A percentile compares a stretch with the other conserved stretches of the same genome.
Evolutionary conservation across 2,113 vertebrate species (phyloP).

Genomic region (Myodes glareolus): DNA sequence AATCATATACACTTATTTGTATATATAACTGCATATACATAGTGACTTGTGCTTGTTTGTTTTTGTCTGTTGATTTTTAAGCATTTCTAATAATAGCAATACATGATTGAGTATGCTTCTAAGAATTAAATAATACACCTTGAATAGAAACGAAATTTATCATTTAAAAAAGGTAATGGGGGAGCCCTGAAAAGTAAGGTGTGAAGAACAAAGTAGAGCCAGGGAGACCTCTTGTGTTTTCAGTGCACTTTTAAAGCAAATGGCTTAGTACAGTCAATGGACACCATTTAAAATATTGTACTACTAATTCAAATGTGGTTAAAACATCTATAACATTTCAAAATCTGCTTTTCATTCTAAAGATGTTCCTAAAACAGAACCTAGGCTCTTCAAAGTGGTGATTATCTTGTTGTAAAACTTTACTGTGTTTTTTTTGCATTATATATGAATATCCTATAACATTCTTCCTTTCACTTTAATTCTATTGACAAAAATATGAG

Average conservation of each 20-base stretch:
- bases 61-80: neutral
- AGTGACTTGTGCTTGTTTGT: neutral
- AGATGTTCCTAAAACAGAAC: slow-evolving; percentile 56
- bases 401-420: slow-evolving; percentile 57
- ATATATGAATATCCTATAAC: slow-evolving; percentile 26
- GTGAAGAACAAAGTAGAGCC: slow-evolving; percentile 36
- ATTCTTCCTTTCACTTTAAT: slow-evolving; percentile 54
- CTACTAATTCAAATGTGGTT: slow-evolving; percentile 51
- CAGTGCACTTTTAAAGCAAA: neutral
- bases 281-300: slow-evolving; percentile 38
- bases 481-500: slow-evolving; percentile 45
- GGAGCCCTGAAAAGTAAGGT: slow-evolving; percentile 53
- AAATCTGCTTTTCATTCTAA: slow-evolving; percentile 57
- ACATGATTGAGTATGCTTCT: slow-evolving; percentile 53
- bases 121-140: slow-evolving; percentile 63
- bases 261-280: slow-evolving; percentile 56
- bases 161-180: slow-evolving; percentile 9
- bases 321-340: slow-evolving; percentile 48
- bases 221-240: slow-evolving; percentile 37
- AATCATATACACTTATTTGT: neutral
- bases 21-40: neutral
- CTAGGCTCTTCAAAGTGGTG: slow-evolving; percentile 24
- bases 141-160: slow-evolving; percentile 51
- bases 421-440: slow-evolving; percentile 30
- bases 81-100: slow-evolving; percentile 55